These are phyloP conservation scores for Aulostomus chinensis DNA, from an alignment of 2,797 vertebrate species.

Conservation along the genomic window DNA sequence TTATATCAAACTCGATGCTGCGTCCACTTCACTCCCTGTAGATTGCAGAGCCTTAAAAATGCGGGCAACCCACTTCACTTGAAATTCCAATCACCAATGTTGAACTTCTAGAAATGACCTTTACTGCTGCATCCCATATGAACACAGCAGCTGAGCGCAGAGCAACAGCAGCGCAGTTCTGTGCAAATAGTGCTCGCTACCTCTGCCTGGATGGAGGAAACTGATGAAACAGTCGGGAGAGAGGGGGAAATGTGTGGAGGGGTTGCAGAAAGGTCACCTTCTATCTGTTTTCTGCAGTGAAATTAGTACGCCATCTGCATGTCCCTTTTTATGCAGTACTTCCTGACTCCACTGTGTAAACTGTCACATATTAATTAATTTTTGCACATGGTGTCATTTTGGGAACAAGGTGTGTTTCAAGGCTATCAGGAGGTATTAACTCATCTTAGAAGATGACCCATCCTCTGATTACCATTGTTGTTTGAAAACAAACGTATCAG, in stretches of 20 bases:
- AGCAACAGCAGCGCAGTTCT: slow-evolving; percentile 34
- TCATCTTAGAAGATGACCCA: no score
- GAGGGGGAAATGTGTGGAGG: slow-evolving; percentile 33
- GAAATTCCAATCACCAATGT: slow-evolving; percentile 76
- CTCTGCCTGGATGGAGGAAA: slow-evolving; percentile 41
- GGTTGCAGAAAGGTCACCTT: slow-evolving; percentile 58
- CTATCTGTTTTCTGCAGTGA: slow-evolving; percentile 38
- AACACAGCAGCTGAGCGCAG: slow-evolving; percentile 48
- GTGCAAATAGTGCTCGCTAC: slow-evolving; percentile 51
- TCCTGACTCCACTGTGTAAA: neutral
- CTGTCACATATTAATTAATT: neutral
- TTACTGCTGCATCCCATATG: slow-evolving; percentile 65
- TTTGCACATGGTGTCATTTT: no score
- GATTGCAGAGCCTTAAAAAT: slow-evolving; percentile 23
- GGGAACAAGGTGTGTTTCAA: no score
- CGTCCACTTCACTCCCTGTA: slow-evolving; percentile 23
- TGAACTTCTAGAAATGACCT: slow-evolving; percentile 77
- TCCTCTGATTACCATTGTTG: no score
- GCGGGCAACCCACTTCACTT: slow-evolving; percentile 57
- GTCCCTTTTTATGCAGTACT: slow-evolving; percentile 16
- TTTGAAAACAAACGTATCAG: no score
- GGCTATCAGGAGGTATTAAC: no score
- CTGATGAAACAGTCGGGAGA: slow-evolving; percentile 51
- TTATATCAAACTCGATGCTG: no score
- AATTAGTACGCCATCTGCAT: slow-evolving; percentile 43